Percentiles rank a stretch among this genome's conserved stretches.
Conservation (phyloP, 2,888 invertebrate genomes). For the Eupeodes latifasciatus region DNA sequence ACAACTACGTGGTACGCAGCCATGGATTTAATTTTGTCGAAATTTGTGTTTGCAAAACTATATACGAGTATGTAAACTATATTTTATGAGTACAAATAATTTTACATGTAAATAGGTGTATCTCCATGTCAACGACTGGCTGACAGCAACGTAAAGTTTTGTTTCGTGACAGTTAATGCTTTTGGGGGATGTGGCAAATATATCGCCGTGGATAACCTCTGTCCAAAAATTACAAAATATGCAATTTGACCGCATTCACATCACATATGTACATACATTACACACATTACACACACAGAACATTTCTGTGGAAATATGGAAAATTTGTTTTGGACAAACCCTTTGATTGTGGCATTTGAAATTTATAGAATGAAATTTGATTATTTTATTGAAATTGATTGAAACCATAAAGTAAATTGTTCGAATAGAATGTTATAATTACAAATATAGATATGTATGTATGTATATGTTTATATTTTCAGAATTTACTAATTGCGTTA, state of each 20-base stretch:
- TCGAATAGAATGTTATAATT: slow-evolving; percentile 31
- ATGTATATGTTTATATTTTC: not conserved
- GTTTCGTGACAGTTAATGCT: too few species aligned
- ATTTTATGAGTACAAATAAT: too few species aligned
- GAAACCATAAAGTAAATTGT: slow-evolving; percentile 63
- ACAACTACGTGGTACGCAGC: too few species aligned
- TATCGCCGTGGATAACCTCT: too few species aligned
- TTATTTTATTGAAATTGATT: slow-evolving; percentile 69
- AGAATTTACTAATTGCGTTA: not conserved
- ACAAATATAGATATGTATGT: not conserved
- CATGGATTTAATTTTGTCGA: too few species aligned
- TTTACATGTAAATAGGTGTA: too few species aligned
- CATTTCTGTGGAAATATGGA: slow-evolving; percentile 53
- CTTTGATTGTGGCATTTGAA: slow-evolving; percentile 47
- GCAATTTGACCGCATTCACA: slow-evolving; percentile 63
- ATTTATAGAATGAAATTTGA: slow-evolving; percentile 62
- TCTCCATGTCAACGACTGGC: too few species aligned
- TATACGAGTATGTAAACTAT: too few species aligned
- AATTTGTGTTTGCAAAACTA: too few species aligned
- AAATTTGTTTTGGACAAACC: slow-evolving; percentile 44
- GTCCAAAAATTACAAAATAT: slow-evolving; percentile 4
- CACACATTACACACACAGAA: too few species aligned
- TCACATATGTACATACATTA: slow-evolving; percentile 8
- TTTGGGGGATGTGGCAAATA: too few species aligned
- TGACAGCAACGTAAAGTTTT: too few species aligned